Conservation (phyloP, 1,140 invertebrate species). For the Sitophilus oryzae region DNA sequence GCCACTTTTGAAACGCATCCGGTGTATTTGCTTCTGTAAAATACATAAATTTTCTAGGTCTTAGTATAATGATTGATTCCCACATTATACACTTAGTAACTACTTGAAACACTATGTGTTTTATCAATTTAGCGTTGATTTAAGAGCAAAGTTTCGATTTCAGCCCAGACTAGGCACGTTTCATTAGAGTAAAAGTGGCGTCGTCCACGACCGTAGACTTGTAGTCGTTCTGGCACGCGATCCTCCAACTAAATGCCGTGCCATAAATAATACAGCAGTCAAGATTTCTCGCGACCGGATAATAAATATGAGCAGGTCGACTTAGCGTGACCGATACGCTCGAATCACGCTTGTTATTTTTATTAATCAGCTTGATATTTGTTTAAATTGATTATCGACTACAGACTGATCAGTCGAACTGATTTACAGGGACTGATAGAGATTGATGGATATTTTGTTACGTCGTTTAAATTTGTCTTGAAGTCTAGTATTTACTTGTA, state of each 20-base stretch:
- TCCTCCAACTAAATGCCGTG: slow-evolving; percentile 31
- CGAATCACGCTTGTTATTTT: slow-evolving; percentile 17
- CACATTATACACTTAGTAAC: too few relatives aligned
- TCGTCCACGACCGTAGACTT: too few relatives aligned
- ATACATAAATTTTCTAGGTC: too few relatives aligned
- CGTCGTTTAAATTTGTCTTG: not conserved
- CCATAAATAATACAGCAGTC: slow-evolving; percentile 35
- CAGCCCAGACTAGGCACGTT: slow-evolving; percentile 22
- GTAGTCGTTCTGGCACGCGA: too few relatives aligned
- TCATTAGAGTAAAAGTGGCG: slow-evolving; percentile 33
- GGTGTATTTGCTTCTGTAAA: too few relatives aligned
- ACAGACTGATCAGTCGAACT: not conserved
- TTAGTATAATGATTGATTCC: too few relatives aligned
- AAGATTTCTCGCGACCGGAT: slow-evolving; percentile 20
- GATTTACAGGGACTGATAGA: not conserved
- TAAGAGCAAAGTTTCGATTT: slow-evolving; percentile 12
- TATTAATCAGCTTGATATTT: too few relatives aligned
- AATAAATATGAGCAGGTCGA: slow-evolving; percentile 17
- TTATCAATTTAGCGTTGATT: too few relatives aligned
- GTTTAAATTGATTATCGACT: slow-evolving; percentile 14
- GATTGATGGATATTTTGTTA: not conserved
- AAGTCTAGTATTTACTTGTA: too few relatives aligned
- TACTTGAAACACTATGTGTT: too few relatives aligned
- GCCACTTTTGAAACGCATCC: too few relatives aligned
- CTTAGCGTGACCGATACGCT: slow-evolving; percentile 18